phyloP scores from a whole-genome alignment of 1,140 invertebrate genomes.

The Conus betulinus region DNA sequence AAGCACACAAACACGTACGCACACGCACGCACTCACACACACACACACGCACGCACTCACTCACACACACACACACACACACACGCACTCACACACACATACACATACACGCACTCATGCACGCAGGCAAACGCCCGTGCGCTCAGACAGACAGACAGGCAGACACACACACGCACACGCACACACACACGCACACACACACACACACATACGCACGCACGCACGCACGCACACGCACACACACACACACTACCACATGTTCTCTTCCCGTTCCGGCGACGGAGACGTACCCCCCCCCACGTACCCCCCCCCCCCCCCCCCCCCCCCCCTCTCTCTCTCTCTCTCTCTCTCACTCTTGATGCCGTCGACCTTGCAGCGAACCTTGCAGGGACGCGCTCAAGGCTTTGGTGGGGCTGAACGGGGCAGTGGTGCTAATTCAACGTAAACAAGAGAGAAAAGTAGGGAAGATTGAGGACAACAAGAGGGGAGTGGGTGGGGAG shows the following conservation, averaged over 20 bases:
- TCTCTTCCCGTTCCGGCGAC: too few relatives aligned
- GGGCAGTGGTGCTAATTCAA: too few relatives aligned
- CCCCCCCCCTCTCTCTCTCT: too few relatives aligned
- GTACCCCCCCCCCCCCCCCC: too few relatives aligned
- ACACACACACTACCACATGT: not conserved
- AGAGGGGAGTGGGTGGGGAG: too few relatives aligned
- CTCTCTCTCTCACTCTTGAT: too few relatives aligned
- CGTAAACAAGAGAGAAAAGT: too few relatives aligned
- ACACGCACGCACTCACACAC: not conserved
- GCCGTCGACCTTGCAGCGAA: too few relatives aligned
- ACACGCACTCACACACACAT: not conserved
- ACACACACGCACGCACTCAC: not conserved
- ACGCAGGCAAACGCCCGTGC: not conserved
- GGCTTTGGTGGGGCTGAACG: too few relatives aligned
- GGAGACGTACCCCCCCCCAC: too few relatives aligned
- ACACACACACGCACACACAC: constrained; percentile 15
- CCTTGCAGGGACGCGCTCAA: too few relatives aligned
- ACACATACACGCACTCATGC: constrained; percentile 10
- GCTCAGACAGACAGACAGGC: not conserved
- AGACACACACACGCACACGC: not conserved
- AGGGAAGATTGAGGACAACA: too few relatives aligned
- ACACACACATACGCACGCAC: not conserved
- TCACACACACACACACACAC: not conserved
- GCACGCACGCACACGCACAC: constrained; percentile 6
- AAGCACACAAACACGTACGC: not conserved